Base-by-base conservation (phyloP, 2,888 invertebrate species). In the Chaetogeoica ovagalla region DNA sequence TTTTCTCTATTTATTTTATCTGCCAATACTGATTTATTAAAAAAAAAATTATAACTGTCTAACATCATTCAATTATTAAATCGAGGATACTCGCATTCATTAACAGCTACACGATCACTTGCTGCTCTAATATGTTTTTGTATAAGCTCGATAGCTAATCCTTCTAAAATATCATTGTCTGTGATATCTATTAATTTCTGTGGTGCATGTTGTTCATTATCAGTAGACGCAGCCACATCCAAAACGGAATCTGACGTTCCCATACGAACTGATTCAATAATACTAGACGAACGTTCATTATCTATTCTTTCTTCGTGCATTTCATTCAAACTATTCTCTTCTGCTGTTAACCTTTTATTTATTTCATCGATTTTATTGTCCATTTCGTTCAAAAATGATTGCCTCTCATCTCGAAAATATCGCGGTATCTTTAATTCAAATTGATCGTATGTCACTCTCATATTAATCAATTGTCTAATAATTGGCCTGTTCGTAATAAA, bases 111-210 rank as follows among this genome's bases (percentile, higher is more conserved):
- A n/a, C 75, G 75, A 57, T 75, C 75, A 11, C 7, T 19, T 5
- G n/a, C n/a, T 23, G 75, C 75, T 65, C 75, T 66, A 7, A 75
- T 66, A 23, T 75, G 75, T 57, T 57, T 66, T 57, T 66, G 75
- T 59, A 75, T 66, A 2, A 75, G 19, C 19, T 55, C 23, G 9
- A 75, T 43, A 6, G 65, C 55, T 17, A n/a, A 30, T 43, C 15
- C 23, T 23, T 37, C 52, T 66, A 17, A 30, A 30, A 65, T 37
- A 6, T 74, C 65, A 23, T 57, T 55, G 4, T 19, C 57, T 17
- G 11, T 57, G n/a, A 66, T 23, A 23, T 43, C 21, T 7, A 11
- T 17, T 11, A 75, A 57, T 57, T 1, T 59, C n/a, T 15, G 8
- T n/a, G 23, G 39, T 23, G 13, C 23, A 15, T 37, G 6, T 66